Evolutionary conservation across 2,888 invertebrate species (phyloP).

Genomic region (Lycaena phlaeas): DNA sequence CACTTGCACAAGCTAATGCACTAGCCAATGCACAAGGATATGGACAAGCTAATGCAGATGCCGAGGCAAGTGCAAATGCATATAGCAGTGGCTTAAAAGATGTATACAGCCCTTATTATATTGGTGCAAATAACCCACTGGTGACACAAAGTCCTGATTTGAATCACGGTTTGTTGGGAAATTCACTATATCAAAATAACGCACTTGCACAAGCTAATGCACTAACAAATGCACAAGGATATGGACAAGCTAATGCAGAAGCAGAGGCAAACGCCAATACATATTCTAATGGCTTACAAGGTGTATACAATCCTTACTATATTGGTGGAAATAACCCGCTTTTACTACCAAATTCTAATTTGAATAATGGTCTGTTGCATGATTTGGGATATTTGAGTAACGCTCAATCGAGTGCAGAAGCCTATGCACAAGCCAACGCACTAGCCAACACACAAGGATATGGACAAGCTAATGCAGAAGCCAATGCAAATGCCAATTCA

Average conservation of each 20-base stretch:
- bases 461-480: neutral
- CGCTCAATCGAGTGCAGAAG: constrained; percentile 6
- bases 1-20: constrained; percentile 14
- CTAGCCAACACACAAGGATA: constrained; percentile 11
- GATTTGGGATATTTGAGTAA: no score
- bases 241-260: neutral
- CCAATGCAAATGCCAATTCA: no score
- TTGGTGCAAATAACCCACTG: no score
- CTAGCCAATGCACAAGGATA: constrained; percentile 11
- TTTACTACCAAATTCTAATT: no score
- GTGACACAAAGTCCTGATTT: no score
- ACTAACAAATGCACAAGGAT: neutral
- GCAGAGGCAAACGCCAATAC: no score
- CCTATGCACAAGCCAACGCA: constrained; percentile 14
- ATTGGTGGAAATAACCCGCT: neutral
- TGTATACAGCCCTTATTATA: no score
- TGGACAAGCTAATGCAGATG: neutral
- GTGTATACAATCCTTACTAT: neutral
- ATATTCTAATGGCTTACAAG: no score
- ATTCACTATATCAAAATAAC: no score
- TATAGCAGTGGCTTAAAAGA: no score
- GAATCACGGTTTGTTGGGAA: neutral
- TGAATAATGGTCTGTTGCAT: no score
- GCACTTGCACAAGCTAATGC: neutral
- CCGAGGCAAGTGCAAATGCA: no score